Evolutionary conservation across 35 echinoderm and acorn worm genomes (phyloP).

Genomic region (Anneissia japonica): DNA sequence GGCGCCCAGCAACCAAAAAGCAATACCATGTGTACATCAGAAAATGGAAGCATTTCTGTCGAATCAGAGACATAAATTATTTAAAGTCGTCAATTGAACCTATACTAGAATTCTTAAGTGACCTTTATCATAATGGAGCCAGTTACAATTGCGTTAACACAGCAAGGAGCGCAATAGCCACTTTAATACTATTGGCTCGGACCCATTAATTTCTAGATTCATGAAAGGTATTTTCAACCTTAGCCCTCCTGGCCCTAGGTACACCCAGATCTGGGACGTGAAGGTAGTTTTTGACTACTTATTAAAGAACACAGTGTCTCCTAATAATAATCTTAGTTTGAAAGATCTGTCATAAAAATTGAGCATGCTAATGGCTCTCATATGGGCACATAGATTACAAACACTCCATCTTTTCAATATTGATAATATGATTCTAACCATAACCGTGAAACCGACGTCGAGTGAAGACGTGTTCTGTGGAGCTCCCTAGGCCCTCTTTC

Average conservation of each 20-base stretch:
- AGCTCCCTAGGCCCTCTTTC: too few relatives aligned
- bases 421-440: too few relatives aligned
- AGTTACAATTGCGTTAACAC: slow-evolving; percentile 15
- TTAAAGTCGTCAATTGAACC: neutral
- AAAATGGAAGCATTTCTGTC: slow-evolving; percentile 8
- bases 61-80: neutral
- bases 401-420: too few relatives aligned
- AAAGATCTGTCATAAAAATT: too few relatives aligned
- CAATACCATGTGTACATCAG: slow-evolving; percentile 16
- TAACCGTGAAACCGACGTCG: too few relatives aligned
- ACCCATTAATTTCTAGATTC: slow-evolving; percentile 26
- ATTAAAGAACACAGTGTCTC: too few relatives aligned
- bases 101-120: neutral
- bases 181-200: neutral
- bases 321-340: too few relatives aligned
- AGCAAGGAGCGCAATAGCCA: slow-evolving; percentile 7
- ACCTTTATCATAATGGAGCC: neutral
- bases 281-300: too few relatives aligned
- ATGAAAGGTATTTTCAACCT: slow-evolving; percentile 18
- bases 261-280: slow-evolving; percentile 7
- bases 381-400: too few relatives aligned
- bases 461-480: too few relatives aligned
- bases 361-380: too few relatives aligned
- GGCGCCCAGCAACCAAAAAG: neutral
- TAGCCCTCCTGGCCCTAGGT: slow-evolving; percentile 6